A percentile compares a stretch with the other conserved stretches of the same genome.
These are phyloP conservation scores for Crenuchus spilurus DNA, from an alignment of 2,797 vertebrate genomes.

Conservation along the genomic window DNA sequence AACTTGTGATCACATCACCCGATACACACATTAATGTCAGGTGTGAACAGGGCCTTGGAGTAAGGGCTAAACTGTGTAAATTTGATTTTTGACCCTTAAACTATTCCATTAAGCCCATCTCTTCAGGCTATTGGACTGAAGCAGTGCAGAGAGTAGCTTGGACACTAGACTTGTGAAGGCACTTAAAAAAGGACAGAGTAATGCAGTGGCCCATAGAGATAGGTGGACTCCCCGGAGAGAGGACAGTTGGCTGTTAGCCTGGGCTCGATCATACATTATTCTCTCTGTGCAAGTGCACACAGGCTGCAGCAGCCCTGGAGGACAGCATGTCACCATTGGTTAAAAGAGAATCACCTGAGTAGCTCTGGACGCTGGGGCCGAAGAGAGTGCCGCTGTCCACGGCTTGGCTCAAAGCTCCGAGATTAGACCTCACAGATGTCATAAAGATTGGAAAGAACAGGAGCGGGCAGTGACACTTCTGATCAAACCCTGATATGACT, in stretches of 20 bases:
- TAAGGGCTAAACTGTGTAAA: neutral
- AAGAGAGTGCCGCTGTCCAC: neutral
- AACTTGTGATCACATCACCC: too few species aligned
- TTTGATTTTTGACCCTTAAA: neutral
- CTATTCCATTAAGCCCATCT: too few species aligned
- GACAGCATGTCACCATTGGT: constrained; percentile 8
- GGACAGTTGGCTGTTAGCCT: constrained; percentile 15
- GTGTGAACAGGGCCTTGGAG: too few species aligned
- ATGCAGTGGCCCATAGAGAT: neutral
- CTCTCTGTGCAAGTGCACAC: constrained; percentile 23
- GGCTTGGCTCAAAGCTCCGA: neutral
- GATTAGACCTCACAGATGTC: constrained; percentile 5
- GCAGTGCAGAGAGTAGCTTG: neutral
- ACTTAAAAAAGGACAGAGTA: neutral
- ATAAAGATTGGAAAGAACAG: neutral
- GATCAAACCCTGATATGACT: constrained; percentile 1
- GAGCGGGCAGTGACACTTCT: constrained; percentile 1
- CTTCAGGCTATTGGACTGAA: neutral
- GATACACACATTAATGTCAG: too few species aligned
- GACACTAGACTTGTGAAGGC: neutral
- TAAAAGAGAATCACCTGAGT: constrained; percentile 8
- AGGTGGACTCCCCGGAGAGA: neutral
- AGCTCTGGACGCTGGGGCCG: neutral
- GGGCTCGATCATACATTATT: constrained; percentile 30
- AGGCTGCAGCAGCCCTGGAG: neutral